phyloP scores from a whole-genome alignment of 2,113 vertebrate genomes.

The Bos javanicus region DNA sequence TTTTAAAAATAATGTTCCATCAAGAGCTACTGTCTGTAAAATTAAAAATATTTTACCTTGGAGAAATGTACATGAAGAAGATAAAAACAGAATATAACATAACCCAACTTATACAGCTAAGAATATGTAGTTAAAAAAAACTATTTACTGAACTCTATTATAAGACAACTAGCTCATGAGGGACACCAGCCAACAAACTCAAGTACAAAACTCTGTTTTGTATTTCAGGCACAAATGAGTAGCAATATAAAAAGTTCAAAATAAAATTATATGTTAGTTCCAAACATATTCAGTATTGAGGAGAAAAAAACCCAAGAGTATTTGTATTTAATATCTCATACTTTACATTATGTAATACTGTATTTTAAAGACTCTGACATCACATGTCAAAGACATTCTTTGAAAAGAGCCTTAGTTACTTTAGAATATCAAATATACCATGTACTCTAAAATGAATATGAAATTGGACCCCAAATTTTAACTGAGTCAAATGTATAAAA shows the following conservation, averaged over 20 bases:
- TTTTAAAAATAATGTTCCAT: slow-evolving; percentile 95
- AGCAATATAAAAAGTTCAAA: slow-evolving; percentile 18
- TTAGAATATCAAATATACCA: background rate
- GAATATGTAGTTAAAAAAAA: background rate
- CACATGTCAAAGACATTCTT: background rate
- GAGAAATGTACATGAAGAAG: background rate
- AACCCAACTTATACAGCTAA: background rate
- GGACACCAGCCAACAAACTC: background rate
- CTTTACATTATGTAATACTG: background rate
- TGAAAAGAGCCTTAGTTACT: background rate
- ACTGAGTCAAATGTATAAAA: background rate
- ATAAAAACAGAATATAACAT: background rate
- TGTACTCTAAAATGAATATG: background rate
- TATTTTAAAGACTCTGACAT: background rate
- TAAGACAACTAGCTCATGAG: background rate
- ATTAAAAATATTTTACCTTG: slow-evolving; percentile 30
- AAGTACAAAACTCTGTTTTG: background rate
- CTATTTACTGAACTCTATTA: background rate
- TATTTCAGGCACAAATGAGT: background rate
- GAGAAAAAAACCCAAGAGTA: background rate
- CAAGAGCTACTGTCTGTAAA: slow-evolving; percentile 91
- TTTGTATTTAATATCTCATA: background rate
- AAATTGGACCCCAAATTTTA: background rate
- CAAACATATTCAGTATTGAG: background rate
- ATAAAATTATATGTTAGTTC: background rate